A percentile compares a stretch with the other conserved stretches of the same genome.
phyloP scores from a whole-genome alignment of 2,797 vertebrate species.

The Anguilla megastoma region DNA sequence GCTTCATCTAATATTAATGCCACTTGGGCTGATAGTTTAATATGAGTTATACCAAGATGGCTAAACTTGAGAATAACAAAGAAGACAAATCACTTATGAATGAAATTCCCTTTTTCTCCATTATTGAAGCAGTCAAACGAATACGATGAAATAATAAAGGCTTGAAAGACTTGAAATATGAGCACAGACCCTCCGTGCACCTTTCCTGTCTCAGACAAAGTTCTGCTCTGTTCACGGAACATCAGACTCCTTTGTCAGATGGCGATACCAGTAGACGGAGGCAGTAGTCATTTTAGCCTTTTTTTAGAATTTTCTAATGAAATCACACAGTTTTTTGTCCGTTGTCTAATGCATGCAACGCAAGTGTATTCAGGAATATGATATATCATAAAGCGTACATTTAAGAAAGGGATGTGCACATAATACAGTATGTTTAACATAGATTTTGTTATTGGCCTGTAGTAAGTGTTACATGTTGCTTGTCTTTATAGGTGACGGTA shows the following conservation, averaged over 20 bases:
- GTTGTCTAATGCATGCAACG: not conserved
- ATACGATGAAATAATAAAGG: conserved; percentile 55
- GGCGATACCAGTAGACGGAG: conserved; percentile 46
- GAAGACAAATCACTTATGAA: conserved; percentile 69
- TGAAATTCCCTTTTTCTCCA: conserved; percentile 61
- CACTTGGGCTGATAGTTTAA: conserved; percentile 63
- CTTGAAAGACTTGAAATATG: conserved; percentile 62
- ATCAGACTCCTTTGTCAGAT: conserved; percentile 46
- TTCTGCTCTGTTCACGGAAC: conserved; percentile 41
- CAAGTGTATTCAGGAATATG: not conserved
- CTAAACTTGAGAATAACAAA: conserved; percentile 67
- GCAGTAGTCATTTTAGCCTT: conserved; percentile 15
- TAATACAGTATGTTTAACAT: not conserved
- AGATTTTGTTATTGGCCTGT: not conserved
- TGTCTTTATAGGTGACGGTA: not conserved
- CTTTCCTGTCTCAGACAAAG: conserved; percentile 23
- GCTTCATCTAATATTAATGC: conserved; percentile 75
- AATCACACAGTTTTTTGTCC: not conserved
- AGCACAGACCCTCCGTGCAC: conserved; percentile 53
- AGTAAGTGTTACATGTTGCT: not conserved
- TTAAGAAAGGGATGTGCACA: not conserved
- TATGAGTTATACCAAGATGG: conserved; percentile 63
- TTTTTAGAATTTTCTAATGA: not conserved
- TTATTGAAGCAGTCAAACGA: conserved; percentile 64
- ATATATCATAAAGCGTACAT: not conserved